phyloP scores from a whole-genome alignment of 1,140 invertebrate genomes.

The Lerema accius region DNA sequence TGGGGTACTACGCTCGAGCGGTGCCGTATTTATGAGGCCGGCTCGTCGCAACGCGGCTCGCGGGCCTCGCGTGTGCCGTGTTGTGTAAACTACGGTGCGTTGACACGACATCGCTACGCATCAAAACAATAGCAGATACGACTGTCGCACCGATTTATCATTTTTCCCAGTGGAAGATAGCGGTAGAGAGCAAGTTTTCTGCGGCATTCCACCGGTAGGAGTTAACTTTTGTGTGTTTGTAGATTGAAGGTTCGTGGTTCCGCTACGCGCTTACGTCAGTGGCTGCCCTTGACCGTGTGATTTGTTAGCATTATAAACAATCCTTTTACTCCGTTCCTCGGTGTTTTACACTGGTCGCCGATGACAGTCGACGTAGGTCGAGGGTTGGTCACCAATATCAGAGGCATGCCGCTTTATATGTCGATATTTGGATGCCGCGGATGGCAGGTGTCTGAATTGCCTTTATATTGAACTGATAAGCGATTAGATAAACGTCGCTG shows the following conservation, averaged over 20 bases:
- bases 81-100: conserved; percentile 66
- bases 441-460: conserved; percentile 62
- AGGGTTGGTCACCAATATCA: conserved; percentile 12
- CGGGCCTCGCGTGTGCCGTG: conserved; percentile 60
- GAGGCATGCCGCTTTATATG: conserved; percentile 20
- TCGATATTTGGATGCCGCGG: conserved; percentile 35
- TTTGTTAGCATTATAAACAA: conserved; percentile 52
- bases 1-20: conserved; percentile 40
- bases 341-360: too few species aligned
- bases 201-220: not conserved
- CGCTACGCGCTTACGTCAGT: conserved; percentile 58
- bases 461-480: conserved; percentile 75
- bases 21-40: conserved; percentile 56
- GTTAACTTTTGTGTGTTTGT: conserved; percentile 19
- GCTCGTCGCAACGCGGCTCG: conserved; percentile 39
- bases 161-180: conserved; percentile 25
- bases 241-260: conserved; percentile 34
- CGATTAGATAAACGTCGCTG: conserved; percentile 69
- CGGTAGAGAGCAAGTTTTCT: conserved; percentile 24
- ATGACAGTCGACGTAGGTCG: too few species aligned
- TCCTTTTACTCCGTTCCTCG: conserved; percentile 41
- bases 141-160: conserved; percentile 34
- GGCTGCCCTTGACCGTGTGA: conserved; percentile 65
- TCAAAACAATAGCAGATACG: conserved; percentile 61
- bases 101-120: conserved; percentile 54